phyloP scores from a whole-genome alignment of 2,888 invertebrate species.

The Caenorhabditis angaria region DNA sequence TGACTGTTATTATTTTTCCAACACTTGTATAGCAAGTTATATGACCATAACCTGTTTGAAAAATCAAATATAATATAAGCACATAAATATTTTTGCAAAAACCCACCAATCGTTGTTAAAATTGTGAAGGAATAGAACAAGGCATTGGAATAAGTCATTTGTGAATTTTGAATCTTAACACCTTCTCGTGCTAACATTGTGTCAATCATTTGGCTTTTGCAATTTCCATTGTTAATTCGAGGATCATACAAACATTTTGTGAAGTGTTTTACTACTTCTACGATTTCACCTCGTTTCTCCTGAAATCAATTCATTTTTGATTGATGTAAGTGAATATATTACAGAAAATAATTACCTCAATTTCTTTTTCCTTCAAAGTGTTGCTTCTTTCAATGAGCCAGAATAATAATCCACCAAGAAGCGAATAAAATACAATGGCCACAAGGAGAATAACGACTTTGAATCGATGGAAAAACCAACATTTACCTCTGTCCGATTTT shows the following conservation, averaged over 20 bases:
- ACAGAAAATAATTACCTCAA: neutral
- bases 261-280: too few relatives aligned
- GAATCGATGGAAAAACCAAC: neutral
- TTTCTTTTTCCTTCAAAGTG: neutral
- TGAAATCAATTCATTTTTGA: too few relatives aligned
- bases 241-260: neutral
- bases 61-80: neutral
- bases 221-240: neutral
- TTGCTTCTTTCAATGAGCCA: neutral
- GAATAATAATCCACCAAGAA: neutral
- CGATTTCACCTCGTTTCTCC: too few relatives aligned
- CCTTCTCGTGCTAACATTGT: neutral
- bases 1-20: neutral
- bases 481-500: neutral
- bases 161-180: neutral
- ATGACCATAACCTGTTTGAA: neutral
- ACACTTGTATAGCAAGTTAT: neutral
- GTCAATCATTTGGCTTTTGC: neutral
- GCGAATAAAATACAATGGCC: neutral
- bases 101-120: neutral
- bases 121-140: conserved; percentile 1
- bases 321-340: too few relatives aligned
- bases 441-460: neutral
- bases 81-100: neutral
- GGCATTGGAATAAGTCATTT: neutral